A percentile compares a stretch with the other conserved stretches of the same genome.
phyloP scores from a whole-genome alignment of 2,888 invertebrate species.

The Drosophila eohydei region DNA sequence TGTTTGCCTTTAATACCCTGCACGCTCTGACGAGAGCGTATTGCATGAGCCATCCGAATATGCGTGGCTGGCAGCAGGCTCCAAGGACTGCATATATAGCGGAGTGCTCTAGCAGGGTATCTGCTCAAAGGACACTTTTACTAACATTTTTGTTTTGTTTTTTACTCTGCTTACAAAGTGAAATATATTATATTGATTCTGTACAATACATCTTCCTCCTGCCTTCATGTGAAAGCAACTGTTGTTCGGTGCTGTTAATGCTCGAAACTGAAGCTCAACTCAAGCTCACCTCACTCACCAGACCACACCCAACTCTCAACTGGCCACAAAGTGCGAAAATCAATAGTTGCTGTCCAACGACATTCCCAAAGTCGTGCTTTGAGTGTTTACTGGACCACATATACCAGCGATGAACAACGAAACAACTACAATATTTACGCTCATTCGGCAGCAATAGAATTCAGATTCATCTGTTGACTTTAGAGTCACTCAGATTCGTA shows the following conservation, averaged over 20 bases:
- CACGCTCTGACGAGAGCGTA: background rate
- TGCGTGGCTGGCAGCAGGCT: background rate
- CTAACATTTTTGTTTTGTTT: background rate
- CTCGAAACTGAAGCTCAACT: background rate
- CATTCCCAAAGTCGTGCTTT: background rate
- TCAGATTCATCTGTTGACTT: background rate
- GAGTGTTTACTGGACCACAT: background rate
- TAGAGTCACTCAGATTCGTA: background rate
- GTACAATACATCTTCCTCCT: background rate
- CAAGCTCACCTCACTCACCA: slow-evolving; percentile 7
- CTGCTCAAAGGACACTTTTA: background rate
- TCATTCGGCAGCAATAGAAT: background rate
- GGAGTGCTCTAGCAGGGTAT: background rate
- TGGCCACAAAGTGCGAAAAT: slow-evolving; percentile 10
- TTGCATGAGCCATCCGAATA: background rate
- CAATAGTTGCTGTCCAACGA: background rate
- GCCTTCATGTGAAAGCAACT: background rate
- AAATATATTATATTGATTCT: slow-evolving; percentile 2
- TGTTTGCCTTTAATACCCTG: slow-evolving; percentile 6
- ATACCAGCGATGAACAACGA: background rate
- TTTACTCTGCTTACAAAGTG: background rate
- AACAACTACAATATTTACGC: background rate
- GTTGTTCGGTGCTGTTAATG: background rate
- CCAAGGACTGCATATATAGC: background rate
- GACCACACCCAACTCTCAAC: slow-evolving; percentile 1